Evolutionary conservation across 2,113 vertebrate species (phyloP).

Genomic region (Verasper variegatus): DNA sequence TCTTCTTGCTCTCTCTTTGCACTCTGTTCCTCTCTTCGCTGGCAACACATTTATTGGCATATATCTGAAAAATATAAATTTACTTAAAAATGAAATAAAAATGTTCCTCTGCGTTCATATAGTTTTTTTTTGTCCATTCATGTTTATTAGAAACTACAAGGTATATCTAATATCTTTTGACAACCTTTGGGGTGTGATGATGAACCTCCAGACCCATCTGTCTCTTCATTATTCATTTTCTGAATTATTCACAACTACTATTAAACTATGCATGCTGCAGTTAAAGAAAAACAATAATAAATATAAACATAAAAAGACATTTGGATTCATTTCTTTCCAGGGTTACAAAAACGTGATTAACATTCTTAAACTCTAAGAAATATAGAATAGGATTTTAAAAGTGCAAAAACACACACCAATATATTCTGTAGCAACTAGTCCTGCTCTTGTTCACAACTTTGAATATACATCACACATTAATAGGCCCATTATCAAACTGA

Average conservation of each 20-base stretch:
- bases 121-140: not conserved
- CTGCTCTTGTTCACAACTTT: not conserved
- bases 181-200: not conserved
- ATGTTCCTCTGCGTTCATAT: too few relatives aligned
- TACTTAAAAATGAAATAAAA: not conserved
- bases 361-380: not conserved
- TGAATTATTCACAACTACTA: not conserved
- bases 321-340: not conserved
- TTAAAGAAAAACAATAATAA: too few relatives aligned
- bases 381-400: not conserved
- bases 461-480: not conserved
- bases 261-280: not conserved
- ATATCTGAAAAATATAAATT: not conserved
- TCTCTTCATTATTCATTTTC: not conserved
- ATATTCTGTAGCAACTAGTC: not conserved
- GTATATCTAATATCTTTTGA: too few relatives aligned
- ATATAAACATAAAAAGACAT: too few relatives aligned
- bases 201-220: not conserved
- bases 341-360: not conserved
- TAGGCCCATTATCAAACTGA: not conserved
- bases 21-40: not conserved
- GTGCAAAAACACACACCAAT: not conserved
- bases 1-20: slow-evolving; percentile 1
- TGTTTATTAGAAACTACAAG: not conserved
- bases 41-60: not conserved